Conservation (phyloP, 1,140 invertebrate genomes). For the Papilio polyxenes region DNA sequence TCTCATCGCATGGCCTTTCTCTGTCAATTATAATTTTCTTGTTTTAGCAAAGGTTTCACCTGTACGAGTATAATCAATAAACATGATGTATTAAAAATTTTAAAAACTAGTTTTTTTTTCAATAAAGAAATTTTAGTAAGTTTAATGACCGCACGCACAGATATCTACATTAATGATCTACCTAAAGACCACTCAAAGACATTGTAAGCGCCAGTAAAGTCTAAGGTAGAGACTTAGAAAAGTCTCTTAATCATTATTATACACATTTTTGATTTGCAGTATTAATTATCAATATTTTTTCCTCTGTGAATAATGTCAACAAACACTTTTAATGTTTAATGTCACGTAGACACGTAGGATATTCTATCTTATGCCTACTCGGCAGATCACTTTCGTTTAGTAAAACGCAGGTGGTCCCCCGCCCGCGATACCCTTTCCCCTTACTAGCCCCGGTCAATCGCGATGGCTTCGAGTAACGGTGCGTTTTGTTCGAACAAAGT, state of each 20-base stretch:
- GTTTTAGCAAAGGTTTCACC: background rate
- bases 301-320: background rate
- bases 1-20: background rate
- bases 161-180: too few species aligned
- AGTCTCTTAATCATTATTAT: background rate
- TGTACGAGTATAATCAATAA: background rate
- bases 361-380: slow-evolving; percentile 55
- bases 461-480: slow-evolving; percentile 55
- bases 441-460: slow-evolving; percentile 35
- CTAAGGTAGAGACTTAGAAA: too few species aligned
- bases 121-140: too few species aligned
- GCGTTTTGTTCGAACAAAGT: slow-evolving; percentile 67
- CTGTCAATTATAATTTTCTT: background rate
- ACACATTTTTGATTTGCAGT: background rate
- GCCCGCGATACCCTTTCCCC: slow-evolving; percentile 39
- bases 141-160: too few species aligned
- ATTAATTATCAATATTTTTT: background rate
- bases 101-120: too few species aligned
- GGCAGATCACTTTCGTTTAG: slow-evolving; percentile 64
- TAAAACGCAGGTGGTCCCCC: slow-evolving; percentile 57
- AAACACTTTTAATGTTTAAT: too few species aligned
- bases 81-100: background rate
- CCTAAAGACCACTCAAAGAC: too few species aligned
- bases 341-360: slow-evolving; percentile 37
- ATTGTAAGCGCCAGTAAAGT: too few species aligned